Evolutionary conservation across 2,888 invertebrate species (phyloP).

Genomic region (Apotomis capreana): DNA sequence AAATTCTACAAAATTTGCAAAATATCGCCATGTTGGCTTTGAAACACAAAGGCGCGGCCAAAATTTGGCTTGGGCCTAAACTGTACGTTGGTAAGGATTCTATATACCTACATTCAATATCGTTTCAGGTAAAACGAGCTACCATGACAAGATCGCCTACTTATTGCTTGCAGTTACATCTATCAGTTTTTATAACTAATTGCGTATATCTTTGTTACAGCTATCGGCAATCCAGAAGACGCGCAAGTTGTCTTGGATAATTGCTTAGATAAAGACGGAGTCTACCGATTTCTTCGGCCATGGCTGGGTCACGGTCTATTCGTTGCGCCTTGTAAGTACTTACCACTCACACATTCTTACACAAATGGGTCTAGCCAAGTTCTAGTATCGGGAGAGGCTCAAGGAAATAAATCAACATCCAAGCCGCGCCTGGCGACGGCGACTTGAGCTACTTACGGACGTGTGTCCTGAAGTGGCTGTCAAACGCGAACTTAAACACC

Average conservation of each 20-base stretch:
- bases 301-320: constrained; percentile 77
- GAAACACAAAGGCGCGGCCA: constrained; percentile 60
- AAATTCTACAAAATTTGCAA: constrained; percentile 66
- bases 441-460: too few species aligned
- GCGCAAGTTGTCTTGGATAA: constrained; percentile 70
- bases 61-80: constrained; percentile 73
- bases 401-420: too few species aligned
- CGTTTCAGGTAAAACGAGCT: too few species aligned
- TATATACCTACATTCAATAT: neutral
- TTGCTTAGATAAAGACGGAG: constrained; percentile 71
- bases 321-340: constrained; percentile 67
- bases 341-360: too few species aligned
- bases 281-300: constrained; percentile 69
- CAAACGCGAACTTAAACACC: too few species aligned
- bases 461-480: too few species aligned
- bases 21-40: constrained; percentile 58
- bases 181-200: neutral
- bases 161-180: too few species aligned
- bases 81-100: constrained; percentile 66
- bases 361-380: too few species aligned
- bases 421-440: too few species aligned
- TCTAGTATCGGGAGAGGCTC: too few species aligned
- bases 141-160: too few species aligned
- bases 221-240: constrained; percentile 66
- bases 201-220: constrained; percentile 50